These are phyloP conservation scores for Triops cancriformis DNA, from an alignment of 1,140 invertebrate species.

Conservation along the genomic window DNA sequence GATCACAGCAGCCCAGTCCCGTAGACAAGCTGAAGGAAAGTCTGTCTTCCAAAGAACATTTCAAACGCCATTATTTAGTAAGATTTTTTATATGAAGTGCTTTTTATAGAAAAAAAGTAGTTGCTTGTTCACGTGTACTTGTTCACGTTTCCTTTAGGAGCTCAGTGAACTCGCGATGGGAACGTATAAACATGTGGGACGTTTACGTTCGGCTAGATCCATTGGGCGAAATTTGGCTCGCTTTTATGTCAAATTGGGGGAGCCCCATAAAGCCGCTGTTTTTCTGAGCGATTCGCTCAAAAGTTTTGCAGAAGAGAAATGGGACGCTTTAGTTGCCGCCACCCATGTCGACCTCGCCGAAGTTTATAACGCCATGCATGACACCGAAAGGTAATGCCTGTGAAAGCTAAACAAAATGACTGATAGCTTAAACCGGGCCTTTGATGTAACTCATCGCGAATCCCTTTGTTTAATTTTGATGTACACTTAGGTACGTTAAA, in stretches of 20 bases:
- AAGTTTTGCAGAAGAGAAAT: conserved; percentile 77
- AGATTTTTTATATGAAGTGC: conserved; percentile 29
- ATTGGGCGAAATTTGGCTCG: conserved; percentile 81
- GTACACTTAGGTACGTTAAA: conserved; percentile 36
- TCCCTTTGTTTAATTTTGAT: background rate
- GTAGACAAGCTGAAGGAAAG: conserved; percentile 82
- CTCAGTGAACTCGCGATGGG: conserved; percentile 90
- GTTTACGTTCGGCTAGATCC: conserved; percentile 69
- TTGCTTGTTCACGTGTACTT: background rate
- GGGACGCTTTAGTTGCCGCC: conserved; percentile 68
- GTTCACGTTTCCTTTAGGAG: conserved; percentile 43
- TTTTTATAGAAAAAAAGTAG: background rate
- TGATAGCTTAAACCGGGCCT: background rate
- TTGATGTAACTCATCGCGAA: conserved; percentile 20
- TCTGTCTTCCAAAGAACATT: conserved; percentile 77
- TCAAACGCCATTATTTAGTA: conserved; percentile 79
- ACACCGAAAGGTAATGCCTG: conserved; percentile 45
- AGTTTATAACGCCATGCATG: conserved; percentile 70
- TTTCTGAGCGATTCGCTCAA: conserved; percentile 79
- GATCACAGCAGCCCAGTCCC: conserved; percentile 49
- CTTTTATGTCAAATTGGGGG: conserved; percentile 78
- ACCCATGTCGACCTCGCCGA: conserved; percentile 73
- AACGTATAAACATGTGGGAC: conserved; percentile 90
- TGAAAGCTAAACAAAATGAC: background rate
- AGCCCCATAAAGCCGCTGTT: conserved; percentile 75